Evolutionary conservation across 2,888 invertebrate species (phyloP), one percentile per base, ranked within the genome.

Genomic region (Cephus pygmeus): DNA sequence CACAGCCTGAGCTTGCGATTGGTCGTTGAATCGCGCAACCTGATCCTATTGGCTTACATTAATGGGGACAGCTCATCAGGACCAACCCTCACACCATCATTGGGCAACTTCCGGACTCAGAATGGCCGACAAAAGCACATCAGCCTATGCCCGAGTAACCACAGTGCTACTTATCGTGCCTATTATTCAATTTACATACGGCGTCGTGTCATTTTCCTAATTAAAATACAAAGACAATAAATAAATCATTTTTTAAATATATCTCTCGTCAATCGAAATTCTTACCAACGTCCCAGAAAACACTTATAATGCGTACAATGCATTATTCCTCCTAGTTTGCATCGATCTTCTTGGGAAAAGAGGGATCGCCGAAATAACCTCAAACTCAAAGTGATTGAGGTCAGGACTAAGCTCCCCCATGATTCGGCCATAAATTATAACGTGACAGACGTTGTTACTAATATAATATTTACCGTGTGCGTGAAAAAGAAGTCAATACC

Each of bases 21-120:
- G 82, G 87, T 77, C 82, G 79, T 79, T 34, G 82, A 82, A 79
- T 77, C 73, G 56, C 83, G 81, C 79, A 77, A 69, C 75, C 74
- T 69, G 35, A 35, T 79, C 76, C 82, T 75, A 68, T 75, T 79
- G 76, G 79, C 6, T 69, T 12, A 56, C 12, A 4, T 36, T 34
- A 78, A 78, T 73, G 79, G 74, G 35, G 76, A 75, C 75, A 77
- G 71, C 40, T 76, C 68, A 78, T 77, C 75, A 71, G 34, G 82
- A 83, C 83, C 83, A 83, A 82, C 85, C 85, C 85, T 83, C 85
- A 76, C 81, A 80, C 79, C 77, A 71, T 79, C 79, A 82, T 83
- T 83, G 83, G 86, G 80, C 40, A 40, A 84, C 84, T 85, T 87
- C 87, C 86, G 86, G 85, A 81, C 77, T 81, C 76, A 79, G 79